phyloP scores from a whole-genome alignment of 2,888 invertebrate genomes.

The Phaedon cochleariae region DNA sequence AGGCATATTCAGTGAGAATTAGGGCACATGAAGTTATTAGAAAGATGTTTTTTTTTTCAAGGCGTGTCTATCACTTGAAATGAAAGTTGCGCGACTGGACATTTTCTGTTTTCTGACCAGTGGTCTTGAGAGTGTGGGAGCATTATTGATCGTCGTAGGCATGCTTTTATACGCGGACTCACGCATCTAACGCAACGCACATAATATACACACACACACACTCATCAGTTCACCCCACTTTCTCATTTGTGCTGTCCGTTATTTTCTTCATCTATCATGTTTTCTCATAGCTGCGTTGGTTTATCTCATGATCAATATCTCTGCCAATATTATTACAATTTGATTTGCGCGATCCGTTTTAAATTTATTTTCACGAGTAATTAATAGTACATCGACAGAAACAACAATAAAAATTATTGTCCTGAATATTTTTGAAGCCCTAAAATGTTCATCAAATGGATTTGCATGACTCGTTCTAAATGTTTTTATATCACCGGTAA shows the following conservation, averaged over 20 bases:
- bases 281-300: slow-evolving; percentile 59
- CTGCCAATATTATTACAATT: slow-evolving; percentile 15
- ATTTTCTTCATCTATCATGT: slow-evolving; percentile 61
- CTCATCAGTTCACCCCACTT: slow-evolving; percentile 52
- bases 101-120: slow-evolving; percentile 59
- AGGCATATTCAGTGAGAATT: neutral
- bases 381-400: too few species aligned
- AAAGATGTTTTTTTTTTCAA: slow-evolving; percentile 53
- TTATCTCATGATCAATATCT: slow-evolving; percentile 62
- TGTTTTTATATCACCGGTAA: too few species aligned
- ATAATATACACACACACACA: slow-evolving; percentile 47
- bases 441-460: too few species aligned
- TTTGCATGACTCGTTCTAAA: too few species aligned
- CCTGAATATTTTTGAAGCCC: too few species aligned
- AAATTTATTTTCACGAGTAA: too few species aligned
- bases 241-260: slow-evolving; percentile 60
- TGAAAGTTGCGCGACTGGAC: slow-evolving; percentile 61
- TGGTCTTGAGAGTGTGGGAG: slow-evolving; percentile 62
- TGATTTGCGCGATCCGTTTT: too few species aligned
- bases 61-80: slow-evolving; percentile 62
- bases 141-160: slow-evolving; percentile 59
- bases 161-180: slow-evolving; percentile 48
- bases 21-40: slow-evolving; percentile 21
- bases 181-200: slow-evolving; percentile 56
- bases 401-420: too few species aligned